These are phyloP conservation scores for Jordanella pulchra DNA, from an alignment of 2,797 vertebrate genomes.

Conservation along the genomic window DNA sequence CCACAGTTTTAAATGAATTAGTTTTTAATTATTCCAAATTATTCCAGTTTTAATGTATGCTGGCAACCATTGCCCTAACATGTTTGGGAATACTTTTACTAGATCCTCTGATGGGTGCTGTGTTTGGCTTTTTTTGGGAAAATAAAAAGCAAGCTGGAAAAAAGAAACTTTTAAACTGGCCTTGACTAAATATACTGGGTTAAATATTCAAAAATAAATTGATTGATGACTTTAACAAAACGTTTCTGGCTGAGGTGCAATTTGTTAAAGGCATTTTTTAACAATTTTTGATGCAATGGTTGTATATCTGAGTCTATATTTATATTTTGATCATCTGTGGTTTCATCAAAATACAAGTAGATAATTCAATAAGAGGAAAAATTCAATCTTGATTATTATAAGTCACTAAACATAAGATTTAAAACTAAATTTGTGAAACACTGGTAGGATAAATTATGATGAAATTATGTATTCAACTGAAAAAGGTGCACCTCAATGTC, in stretches of 20 bases:
- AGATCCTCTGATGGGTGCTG: no score
- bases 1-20: not conserved
- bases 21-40: not conserved
- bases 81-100: not conserved
- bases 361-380: not conserved
- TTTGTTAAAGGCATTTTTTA: not conserved
- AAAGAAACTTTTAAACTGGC: not conserved
- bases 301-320: not conserved
- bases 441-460: not conserved
- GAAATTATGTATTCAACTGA: conserved; percentile 21
- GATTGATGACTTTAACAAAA: not conserved
- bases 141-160: not conserved
- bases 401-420: conserved; percentile 32
- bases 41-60: not conserved
- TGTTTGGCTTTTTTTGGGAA: not conserved
- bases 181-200: not conserved
- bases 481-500: conserved; percentile 36
- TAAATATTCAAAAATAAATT: not conserved
- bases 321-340: not conserved
- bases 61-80: no score
- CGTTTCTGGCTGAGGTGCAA: not conserved
- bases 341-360: not conserved
- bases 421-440: not conserved
- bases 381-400: not conserved
- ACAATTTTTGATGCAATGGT: not conserved